phyloP scores from a whole-genome alignment of 1,140 invertebrate genomes.

The Trinorchestia longiramus region DNA sequence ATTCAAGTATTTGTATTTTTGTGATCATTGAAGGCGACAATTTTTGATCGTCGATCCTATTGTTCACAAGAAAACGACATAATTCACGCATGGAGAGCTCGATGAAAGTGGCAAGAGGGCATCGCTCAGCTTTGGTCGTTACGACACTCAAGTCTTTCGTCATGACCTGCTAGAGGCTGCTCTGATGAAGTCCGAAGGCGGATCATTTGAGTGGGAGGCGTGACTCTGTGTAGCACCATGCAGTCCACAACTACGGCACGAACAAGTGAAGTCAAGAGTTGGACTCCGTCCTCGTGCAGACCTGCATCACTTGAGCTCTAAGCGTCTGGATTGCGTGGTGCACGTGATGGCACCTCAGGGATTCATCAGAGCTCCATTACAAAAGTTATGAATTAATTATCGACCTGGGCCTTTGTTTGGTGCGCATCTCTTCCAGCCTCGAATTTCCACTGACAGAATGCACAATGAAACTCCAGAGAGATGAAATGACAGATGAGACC shows the following conservation, averaged over 20 bases:
- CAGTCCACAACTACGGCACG: neutral
- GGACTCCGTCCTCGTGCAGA: neutral
- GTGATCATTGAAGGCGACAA: neutral
- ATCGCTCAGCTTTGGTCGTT: neutral
- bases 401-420: conserved; percentile 39
- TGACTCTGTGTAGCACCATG: neutral
- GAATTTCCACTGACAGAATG: neutral
- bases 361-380: conserved; percentile 50
- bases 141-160: neutral
- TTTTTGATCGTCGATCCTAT: neutral
- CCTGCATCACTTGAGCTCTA: conserved; percentile 19
- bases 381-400: conserved; percentile 55
- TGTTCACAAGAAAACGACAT: neutral
- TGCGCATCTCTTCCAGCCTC: neutral
- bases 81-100: too few species aligned
- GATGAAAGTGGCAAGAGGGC: neutral
- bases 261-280: neutral
- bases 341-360: conserved; percentile 5
- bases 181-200: conserved; percentile 22
- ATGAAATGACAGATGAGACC: neutral
- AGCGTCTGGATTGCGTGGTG: neutral
- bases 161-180: conserved; percentile 16
- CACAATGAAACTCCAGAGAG: neutral
- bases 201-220: conserved; percentile 1
- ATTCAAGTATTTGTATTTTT: neutral